phyloP scores from a whole-genome alignment of 2,113 vertebrate species.

The Arvicanthis niloticus region DNA sequence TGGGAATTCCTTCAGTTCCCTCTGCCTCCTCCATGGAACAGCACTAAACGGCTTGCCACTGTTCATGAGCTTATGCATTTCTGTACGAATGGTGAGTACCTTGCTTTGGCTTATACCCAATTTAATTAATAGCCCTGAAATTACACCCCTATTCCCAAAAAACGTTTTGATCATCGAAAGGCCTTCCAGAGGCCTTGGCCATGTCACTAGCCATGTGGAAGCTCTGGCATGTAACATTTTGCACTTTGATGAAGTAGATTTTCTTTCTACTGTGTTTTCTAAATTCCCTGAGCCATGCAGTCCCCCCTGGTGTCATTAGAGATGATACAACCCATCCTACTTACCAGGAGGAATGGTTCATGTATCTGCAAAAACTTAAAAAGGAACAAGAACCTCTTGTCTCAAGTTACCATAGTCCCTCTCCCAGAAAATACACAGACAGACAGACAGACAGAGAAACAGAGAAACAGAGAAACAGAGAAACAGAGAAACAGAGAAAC shows the following conservation, averaged over 20 bases:
- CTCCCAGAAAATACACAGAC: background rate
- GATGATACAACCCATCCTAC: background rate
- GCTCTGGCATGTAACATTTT: background rate
- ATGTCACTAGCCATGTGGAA: background rate
- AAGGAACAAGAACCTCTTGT: background rate
- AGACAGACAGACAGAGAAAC: no score
- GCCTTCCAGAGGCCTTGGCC: background rate
- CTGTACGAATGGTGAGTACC: conserved; percentile 89
- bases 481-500: no score
- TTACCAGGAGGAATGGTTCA: background rate
- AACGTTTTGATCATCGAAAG: conserved; percentile 5
- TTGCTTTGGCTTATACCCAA: conserved; percentile 23
- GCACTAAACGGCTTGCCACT: conserved; percentile 83
- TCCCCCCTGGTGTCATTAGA: background rate
- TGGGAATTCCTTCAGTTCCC: conserved; percentile 86
- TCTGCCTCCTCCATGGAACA: conserved; percentile 77
- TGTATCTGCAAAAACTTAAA: background rate
- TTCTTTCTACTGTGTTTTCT: background rate
- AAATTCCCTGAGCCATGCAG: background rate
- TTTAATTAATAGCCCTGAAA: conserved; percentile 15
- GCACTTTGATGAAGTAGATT: background rate
- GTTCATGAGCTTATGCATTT: conserved; percentile 92
- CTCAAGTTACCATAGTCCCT: background rate
- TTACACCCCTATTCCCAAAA: background rate
- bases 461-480: no score